Conservation (phyloP, 1,140 invertebrate species). For the Semibalanus balanoides region DNA sequence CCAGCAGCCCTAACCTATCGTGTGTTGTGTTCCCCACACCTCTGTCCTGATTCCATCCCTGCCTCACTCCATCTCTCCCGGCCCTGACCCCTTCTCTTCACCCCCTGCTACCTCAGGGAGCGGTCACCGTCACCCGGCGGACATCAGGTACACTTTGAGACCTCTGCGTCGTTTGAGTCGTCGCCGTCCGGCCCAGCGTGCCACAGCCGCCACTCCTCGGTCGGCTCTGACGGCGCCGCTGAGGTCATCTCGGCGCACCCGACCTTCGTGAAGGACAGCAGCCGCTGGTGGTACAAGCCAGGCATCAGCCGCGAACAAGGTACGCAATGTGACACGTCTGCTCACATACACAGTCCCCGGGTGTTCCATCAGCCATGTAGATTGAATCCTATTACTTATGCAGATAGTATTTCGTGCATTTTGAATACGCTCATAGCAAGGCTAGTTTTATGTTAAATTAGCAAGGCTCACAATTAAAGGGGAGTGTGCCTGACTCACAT, state of each 20-base stretch:
- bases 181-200: constrained; percentile 28
- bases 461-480: too few species aligned
- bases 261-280: constrained; percentile 85
- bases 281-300: constrained; percentile 95
- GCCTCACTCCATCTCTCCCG: too few species aligned
- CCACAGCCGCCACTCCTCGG: constrained; percentile 26
- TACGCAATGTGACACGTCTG: constrained; percentile 30
- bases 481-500: too few species aligned
- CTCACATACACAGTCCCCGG: too few species aligned
- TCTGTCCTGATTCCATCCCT: too few species aligned
- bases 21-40: too few species aligned
- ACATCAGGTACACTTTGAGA: not conserved
- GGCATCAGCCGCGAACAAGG: constrained; percentile 89
- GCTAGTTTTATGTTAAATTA: too few species aligned
- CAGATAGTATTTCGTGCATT: too few species aligned
- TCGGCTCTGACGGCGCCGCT: constrained; percentile 23
- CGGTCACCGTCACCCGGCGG: not conserved
- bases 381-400: too few species aligned
- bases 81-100: not conserved
- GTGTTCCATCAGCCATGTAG: too few species aligned
- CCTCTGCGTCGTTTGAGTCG: not conserved
- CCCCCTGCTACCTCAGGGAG: not conserved
- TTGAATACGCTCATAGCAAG: too few species aligned
- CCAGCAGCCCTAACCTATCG: too few species aligned
- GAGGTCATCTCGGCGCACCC: constrained; percentile 76